These are phyloP conservation scores for Drosophila leonis DNA, from an alignment of 2,888 invertebrate species.

Conservation along the genomic window DNA sequence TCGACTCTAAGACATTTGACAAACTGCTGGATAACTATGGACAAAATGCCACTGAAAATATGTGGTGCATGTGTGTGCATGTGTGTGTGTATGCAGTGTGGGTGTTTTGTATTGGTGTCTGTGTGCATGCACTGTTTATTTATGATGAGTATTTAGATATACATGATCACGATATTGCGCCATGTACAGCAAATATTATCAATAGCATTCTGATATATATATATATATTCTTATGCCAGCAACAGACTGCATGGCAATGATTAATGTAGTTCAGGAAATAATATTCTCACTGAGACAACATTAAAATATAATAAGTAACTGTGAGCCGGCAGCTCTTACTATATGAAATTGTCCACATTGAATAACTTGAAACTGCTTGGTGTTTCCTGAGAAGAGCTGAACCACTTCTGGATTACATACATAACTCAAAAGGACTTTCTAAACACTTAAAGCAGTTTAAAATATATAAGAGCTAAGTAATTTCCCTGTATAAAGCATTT, in stretches of 20 bases:
- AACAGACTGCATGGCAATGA: background rate
- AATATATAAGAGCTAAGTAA: no score
- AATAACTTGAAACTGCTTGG: background rate
- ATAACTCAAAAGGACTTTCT: background rate
- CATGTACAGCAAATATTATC: conserved; percentile 33
- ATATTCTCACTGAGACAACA: background rate
- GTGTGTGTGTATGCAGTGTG: conserved; percentile 10
- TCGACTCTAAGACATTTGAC: conserved; percentile 55
- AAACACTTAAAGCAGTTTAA: no score
- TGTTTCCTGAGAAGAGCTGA: background rate
- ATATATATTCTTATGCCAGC: background rate
- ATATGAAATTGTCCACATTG: background rate
- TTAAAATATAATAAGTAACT: background rate
- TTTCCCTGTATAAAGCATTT: no score
- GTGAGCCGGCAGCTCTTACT: background rate
- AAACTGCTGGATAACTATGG: conserved; percentile 53
- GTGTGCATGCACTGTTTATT: conserved; percentile 17
- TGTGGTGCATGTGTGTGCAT: conserved; percentile 10
- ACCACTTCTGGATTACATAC: background rate
- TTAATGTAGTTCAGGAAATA: background rate
- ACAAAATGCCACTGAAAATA: conserved; percentile 39
- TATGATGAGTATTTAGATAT: conserved; percentile 40
- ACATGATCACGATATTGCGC: conserved; percentile 13
- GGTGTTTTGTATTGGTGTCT: background rate
- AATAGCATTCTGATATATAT: background rate